Conservation (phyloP, 2,797 vertebrate genomes). For the Anas georgica region DNA sequence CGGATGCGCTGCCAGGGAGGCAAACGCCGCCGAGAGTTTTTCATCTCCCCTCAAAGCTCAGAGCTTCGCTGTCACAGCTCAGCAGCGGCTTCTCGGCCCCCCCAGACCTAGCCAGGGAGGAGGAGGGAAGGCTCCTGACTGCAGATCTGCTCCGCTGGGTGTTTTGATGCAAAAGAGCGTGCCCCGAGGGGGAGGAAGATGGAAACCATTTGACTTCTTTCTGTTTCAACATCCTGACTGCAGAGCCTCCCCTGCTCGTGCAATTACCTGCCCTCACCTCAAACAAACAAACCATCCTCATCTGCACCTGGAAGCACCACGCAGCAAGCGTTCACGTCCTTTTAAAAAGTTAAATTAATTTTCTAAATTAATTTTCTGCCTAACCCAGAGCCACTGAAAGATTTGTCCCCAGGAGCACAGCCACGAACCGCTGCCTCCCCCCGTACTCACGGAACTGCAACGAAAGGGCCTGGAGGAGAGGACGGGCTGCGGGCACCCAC, state of each 20-base stretch:
- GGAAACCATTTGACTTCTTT: conserved; percentile 15
- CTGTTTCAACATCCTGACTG: conserved; percentile 7
- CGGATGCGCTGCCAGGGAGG: neutral
- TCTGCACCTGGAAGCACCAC: neutral
- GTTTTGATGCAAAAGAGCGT: conserved; percentile 26
- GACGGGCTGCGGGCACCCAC: neutral
- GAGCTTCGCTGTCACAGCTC: neutral
- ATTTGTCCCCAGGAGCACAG: neutral
- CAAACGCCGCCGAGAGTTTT: neutral
- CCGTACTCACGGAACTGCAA: neutral
- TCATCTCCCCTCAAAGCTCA: conserved; percentile 2
- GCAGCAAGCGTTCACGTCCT: neutral
- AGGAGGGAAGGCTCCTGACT: neutral
- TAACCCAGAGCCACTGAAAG: neutral
- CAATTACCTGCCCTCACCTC: conserved; percentile 8
- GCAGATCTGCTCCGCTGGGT: neutral
- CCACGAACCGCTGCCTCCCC: neutral
- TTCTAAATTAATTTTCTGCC: neutral
- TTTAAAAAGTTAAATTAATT: neutral
- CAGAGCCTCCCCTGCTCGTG: neutral
- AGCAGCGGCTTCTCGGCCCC: neutral
- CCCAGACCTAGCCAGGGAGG: neutral
- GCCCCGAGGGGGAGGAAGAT: neutral
- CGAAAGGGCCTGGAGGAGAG: neutral
- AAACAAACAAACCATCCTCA: conserved; percentile 35